Base-by-base conservation (phyloP, 2,113 vertebrate species). In the Origma solitaria region DNA sequence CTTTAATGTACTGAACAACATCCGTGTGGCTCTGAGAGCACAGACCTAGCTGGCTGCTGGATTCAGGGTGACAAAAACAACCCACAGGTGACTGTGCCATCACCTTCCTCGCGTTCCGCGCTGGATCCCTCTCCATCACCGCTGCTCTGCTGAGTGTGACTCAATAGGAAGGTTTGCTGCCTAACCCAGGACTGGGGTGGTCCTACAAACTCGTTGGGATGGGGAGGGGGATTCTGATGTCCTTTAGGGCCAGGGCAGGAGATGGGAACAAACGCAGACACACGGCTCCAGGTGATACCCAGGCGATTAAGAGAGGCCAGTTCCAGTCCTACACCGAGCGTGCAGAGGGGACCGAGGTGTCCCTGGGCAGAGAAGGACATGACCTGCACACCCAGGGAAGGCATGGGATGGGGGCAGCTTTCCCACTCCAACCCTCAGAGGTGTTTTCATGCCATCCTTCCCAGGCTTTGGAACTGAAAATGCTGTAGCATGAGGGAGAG, bases 101-200 rank as follows among this genome's bases (percentile, higher is more conserved):
- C 83, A 13, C 68, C 64, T 86, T 49, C 40, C 86, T 57, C 0
- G 1, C 33, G 1, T n/a, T 31, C 58, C 6, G 1, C 58, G 50
- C 82, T 3, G 38, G 35, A 22, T 62, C 35, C 35, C 35, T 49
- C 78, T 70, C 85, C 79, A 27, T 33, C 83, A 15, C 60, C 47
- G 0, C 3, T 2, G 72, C 80, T 64, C 19, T 1, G 10, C 2
- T 12, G 49, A 4, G 8, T 1, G 11, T 10, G 76, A 81, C 47
- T 17, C 44, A 0, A 13, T 0, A 8, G 54, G 76, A 7, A 28
- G 65, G 8, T 64, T 47, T 85, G 73, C 57, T 77, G 42, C 49
- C 53, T 22, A 31, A 37, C 25, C 44, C 17, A 21, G 70, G 30
- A 4, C 23, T 24, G 58, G 13, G 42, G 28, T 28, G 68, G 28